Evolutionary conservation across 37 sponge, comb jelly and placozoan genomes (phyloP).

Genomic region (Crambe crambe): DNA sequence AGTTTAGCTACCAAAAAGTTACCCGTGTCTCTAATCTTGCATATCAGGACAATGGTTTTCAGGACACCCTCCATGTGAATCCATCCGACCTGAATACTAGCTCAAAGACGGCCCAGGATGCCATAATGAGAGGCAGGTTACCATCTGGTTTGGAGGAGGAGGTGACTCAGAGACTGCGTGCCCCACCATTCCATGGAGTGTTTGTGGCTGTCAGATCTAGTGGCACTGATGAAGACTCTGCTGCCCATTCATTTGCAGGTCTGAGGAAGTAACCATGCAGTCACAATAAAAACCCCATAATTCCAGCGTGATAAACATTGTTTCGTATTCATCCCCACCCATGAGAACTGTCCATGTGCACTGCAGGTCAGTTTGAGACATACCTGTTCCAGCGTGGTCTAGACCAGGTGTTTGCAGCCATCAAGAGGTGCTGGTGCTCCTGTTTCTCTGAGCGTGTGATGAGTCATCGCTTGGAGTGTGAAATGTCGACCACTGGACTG

Average conservation of each 20-base stretch:
- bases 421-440: slow-evolving; percentile 81
- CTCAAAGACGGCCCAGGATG: slow-evolving; percentile 16
- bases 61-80: slow-evolving; percentile 19
- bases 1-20: no score
- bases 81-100: slow-evolving; percentile 31
- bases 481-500: slow-evolving; percentile 44
- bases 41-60: slow-evolving; percentile 61
- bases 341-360: not conserved
- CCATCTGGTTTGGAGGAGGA: slow-evolving; percentile 40
- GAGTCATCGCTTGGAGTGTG: slow-evolving; percentile 73
- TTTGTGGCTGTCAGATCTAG: slow-evolving; percentile 87
- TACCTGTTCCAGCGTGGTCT: slow-evolving; percentile 78
- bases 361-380: slow-evolving; percentile 87
- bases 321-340: no score
- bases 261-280: no score
- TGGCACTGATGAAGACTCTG: slow-evolving; percentile 91
- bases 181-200: slow-evolving; percentile 32
- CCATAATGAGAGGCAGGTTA: slow-evolving; percentile 28
- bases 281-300: no score
- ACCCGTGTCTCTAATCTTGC: no score
- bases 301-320: no score
- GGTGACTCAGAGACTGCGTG: slow-evolving; percentile 16
- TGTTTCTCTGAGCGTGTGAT: slow-evolving; percentile 86
- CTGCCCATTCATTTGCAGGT: slow-evolving; percentile 89
- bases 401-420: slow-evolving; percentile 31